These are phyloP conservation scores for Micromesistius poutassou DNA, from an alignment of 2,797 vertebrate species.

Conservation along the genomic window DNA sequence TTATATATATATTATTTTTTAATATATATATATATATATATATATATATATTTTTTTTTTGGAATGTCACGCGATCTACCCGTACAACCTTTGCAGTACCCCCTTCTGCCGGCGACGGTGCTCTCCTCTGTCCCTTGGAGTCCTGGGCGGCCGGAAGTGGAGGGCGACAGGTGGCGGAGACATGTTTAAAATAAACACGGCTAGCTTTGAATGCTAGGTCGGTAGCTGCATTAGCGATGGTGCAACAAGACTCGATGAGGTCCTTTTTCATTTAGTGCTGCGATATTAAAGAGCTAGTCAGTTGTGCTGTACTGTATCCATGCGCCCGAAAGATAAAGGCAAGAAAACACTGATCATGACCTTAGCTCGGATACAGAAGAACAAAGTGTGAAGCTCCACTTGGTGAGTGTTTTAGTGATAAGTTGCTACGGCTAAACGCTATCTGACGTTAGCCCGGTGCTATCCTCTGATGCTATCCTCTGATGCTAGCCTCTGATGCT, in stretches of 20 bases:
- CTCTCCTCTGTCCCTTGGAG: background rate
- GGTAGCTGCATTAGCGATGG: constrained; percentile 49
- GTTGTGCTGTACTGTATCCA: constrained; percentile 9
- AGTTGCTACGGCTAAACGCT: constrained; percentile 28
- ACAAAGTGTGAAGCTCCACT: constrained; percentile 55
- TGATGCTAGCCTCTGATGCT: constrained; percentile 13
- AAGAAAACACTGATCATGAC: constrained; percentile 57
- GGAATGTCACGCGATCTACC: too few species aligned
- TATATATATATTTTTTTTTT: too few species aligned
- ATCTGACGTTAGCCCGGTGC: constrained; percentile 33
- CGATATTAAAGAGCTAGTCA: constrained; percentile 15
- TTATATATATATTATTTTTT: too few species aligned
- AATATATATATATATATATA: too few species aligned
- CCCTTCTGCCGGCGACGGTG: background rate
- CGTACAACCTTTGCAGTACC: background rate
- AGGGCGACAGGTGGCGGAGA: constrained; percentile 71
- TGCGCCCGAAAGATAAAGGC: constrained; percentile 21
- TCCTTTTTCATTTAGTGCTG: constrained; percentile 28
- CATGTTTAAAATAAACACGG: constrained; percentile 79
- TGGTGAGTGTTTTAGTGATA: constrained; percentile 69
- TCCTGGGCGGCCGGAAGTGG: constrained; percentile 61
- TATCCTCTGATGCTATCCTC: constrained; percentile 17
- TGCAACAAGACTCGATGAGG: constrained; percentile 46
- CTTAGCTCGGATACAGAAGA: constrained; percentile 54
- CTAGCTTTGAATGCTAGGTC: constrained; percentile 30